Conservation (phyloP, 2,797 vertebrate genomes). For the Lacerta viridis region DNA sequence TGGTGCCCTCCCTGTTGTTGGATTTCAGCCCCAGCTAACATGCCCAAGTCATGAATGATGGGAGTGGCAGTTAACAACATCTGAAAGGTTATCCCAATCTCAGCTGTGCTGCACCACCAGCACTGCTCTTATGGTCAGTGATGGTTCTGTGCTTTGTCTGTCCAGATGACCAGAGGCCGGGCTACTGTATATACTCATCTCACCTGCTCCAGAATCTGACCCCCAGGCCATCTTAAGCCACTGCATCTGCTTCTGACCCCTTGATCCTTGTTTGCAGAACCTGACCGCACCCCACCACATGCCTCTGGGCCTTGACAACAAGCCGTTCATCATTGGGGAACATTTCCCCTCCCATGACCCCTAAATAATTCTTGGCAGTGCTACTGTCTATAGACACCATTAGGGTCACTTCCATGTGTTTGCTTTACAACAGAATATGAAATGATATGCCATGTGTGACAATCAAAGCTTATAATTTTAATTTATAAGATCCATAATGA, state of each 20-base stretch:
- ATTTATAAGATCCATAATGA: slow-evolving; percentile 23
- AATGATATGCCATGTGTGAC: slow-evolving; percentile 43
- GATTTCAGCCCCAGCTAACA: too few relatives aligned
- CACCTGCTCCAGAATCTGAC: not conserved
- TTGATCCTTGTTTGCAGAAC: not conserved
- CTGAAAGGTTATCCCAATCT: not conserved
- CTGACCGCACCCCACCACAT: not conserved
- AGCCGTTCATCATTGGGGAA: not conserved
- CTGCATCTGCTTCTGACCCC: not conserved
- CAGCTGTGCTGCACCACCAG: not conserved
- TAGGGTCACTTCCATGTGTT: slow-evolving; percentile 18
- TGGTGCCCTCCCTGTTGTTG: too few relatives aligned
- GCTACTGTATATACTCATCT: not conserved
- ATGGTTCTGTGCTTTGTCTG: not conserved
- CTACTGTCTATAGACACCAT: not conserved
- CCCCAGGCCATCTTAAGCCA: not conserved
- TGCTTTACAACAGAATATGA: slow-evolving; percentile 68
- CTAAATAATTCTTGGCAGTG: not conserved
- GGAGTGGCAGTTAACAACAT: too few relatives aligned
- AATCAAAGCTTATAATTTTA: not conserved
- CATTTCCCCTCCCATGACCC: not conserved
- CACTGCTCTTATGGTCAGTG: not conserved
- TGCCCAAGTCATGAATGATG: too few relatives aligned
- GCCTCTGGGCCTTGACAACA: not conserved
- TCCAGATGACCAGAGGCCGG: not conserved